These are phyloP conservation scores for Pygocentrus nattereri DNA, from an alignment of 2,797 vertebrate species.

Conservation along the genomic window DNA sequence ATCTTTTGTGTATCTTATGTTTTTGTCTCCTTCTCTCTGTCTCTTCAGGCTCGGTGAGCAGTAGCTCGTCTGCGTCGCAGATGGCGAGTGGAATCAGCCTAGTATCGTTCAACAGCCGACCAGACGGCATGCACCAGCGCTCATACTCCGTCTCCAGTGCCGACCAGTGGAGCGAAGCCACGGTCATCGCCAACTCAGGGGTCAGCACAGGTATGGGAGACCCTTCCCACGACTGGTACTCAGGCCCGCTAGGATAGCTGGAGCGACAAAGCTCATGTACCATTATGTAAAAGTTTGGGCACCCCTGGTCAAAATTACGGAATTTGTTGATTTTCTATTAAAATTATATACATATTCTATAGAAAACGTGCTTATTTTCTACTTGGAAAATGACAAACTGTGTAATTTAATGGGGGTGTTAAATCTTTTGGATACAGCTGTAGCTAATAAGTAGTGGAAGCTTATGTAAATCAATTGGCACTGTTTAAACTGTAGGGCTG, in stretches of 20 bases:
- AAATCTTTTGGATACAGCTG: no score
- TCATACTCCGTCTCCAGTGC: slow-evolving; percentile 97
- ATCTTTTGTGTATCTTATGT: neutral
- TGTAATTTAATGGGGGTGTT: no score
- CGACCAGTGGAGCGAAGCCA: slow-evolving; percentile 97
- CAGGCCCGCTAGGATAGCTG: neutral
- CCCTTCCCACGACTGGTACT: neutral
- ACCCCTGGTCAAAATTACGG: no score
- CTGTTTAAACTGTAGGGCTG: no score
- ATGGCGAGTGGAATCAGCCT: slow-evolving; percentile 92
- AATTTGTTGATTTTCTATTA: no score
- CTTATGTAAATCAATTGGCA: no score
- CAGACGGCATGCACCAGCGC: slow-evolving; percentile 93
- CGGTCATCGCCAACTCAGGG: slow-evolving; percentile 95
- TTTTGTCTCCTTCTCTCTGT: neutral
- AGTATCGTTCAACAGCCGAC: slow-evolving; percentile 91
- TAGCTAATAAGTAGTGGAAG: no score
- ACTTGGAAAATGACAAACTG: no score
- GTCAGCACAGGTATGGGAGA: slow-evolving; percentile 89
- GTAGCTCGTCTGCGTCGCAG: slow-evolving; percentile 89
- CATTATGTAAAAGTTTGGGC: no score
- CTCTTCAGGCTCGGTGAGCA: slow-evolving; percentile 85
- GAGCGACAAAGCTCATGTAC: no score
- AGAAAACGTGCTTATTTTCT: no score
- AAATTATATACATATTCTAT: no score